phyloP scores from a whole-genome alignment of 2,113 vertebrate genomes.

The Cettia cetti region DNA sequence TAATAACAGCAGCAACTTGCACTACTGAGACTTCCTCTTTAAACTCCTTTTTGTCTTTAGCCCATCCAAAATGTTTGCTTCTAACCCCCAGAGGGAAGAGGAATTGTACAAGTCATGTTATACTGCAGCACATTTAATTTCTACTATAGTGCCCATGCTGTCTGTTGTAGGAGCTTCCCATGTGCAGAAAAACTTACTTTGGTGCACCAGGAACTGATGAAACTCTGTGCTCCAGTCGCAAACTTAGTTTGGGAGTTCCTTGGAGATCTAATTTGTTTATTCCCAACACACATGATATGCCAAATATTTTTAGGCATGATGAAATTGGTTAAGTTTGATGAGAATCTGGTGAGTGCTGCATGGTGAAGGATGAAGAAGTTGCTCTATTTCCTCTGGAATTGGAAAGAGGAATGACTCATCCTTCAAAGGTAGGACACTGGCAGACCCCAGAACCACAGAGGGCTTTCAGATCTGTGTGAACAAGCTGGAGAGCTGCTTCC shows the following conservation, averaged over 20 bases:
- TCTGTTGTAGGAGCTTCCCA: not conserved
- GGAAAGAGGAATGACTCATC: not conserved
- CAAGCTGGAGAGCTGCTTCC: not conserved
- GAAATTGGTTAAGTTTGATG: not conserved
- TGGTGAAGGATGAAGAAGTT: not conserved
- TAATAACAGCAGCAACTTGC: not conserved
- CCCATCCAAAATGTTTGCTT: not conserved
- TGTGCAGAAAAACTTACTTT: not conserved
- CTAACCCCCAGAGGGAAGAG: not conserved
- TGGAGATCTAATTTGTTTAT: conserved; percentile 41
- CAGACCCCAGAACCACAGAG: not conserved
- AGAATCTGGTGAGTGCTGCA: not conserved
- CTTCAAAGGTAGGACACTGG: not conserved
- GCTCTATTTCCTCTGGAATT: not conserved
- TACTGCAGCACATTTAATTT: not conserved
- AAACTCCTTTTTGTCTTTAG: not conserved
- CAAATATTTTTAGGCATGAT: conserved; percentile 34
- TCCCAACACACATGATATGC: not conserved
- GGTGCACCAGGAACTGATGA: not conserved
- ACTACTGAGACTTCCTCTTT: not conserved
- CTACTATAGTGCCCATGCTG: not conserved
- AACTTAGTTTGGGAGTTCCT: not conserved
- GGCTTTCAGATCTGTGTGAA: not conserved
- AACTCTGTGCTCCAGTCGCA: not conserved
- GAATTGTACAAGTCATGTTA: not conserved